Conservation (phyloP, 1,140 invertebrate genomes). For the Cydia splendana region DNA sequence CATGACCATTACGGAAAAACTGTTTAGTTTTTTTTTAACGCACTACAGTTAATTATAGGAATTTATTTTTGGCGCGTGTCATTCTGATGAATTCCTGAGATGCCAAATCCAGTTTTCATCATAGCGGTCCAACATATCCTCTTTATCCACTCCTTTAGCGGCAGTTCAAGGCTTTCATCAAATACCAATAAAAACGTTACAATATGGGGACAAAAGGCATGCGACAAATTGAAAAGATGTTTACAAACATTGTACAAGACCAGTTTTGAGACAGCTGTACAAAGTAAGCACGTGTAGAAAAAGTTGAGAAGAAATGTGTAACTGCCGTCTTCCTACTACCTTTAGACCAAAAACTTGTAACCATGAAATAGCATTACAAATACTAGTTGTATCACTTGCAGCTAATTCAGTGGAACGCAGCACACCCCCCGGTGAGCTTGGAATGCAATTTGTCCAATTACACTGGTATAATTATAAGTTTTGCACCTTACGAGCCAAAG, state of each 20-base stretch:
- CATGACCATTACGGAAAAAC: too few relatives aligned
- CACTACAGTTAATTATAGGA: background rate
- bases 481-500: slow-evolving; percentile 22
- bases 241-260: slow-evolving; percentile 23
- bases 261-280: slow-evolving; percentile 2
- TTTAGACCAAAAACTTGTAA: background rate
- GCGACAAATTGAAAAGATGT: slow-evolving; percentile 22
- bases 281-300: background rate
- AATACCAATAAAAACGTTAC: background rate
- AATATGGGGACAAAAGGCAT: background rate
- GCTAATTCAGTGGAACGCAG: slow-evolving; percentile 15
- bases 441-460: slow-evolving; percentile 31
- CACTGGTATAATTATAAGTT: slow-evolving; percentile 23
- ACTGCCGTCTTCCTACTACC: background rate
- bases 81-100: background rate
- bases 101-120: background rate
- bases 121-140: background rate
- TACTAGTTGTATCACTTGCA: background rate
- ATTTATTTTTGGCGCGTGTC: background rate
- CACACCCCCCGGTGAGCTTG: background rate
- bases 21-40: too few relatives aligned
- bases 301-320: background rate
- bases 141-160: background rate
- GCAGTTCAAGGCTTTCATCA: background rate
- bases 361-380: background rate